Evolutionary conservation across 1,140 invertebrate genomes (phyloP).

Genomic region (Brachystomella parvula): DNA sequence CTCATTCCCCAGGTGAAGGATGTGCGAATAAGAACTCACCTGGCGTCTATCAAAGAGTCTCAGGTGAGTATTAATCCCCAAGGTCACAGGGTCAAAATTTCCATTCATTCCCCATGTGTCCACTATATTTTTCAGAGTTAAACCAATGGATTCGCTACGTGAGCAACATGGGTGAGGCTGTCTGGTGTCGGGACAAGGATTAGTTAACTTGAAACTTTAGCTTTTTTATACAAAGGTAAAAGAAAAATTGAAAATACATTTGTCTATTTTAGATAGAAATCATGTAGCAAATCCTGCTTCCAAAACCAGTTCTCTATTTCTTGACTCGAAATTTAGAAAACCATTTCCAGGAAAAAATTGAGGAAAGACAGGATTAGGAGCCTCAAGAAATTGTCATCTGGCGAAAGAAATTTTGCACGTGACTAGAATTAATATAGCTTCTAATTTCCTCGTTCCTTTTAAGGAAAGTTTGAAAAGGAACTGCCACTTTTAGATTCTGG

Average conservation of each 20-base stretch:
- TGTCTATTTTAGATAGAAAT: not conserved
- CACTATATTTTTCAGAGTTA: conserved; percentile 22
- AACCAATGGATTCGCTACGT: conserved; percentile 35
- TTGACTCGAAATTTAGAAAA: not conserved
- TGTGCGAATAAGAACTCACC: conserved; percentile 29
- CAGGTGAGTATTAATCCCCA: conserved; percentile 17
- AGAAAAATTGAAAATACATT: not conserved
- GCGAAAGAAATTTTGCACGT: conserved; percentile 23
- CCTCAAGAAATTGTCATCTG: conserved; percentile 1
- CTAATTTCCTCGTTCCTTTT: conserved; percentile 20
- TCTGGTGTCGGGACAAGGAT: conserved; percentile 28
- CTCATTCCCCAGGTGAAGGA: conserved; percentile 9
- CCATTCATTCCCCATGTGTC: not conserved
- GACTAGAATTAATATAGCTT: conserved; percentile 30
- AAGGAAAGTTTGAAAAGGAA: not conserved
- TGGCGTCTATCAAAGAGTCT: conserved; percentile 27
- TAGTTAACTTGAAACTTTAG: not conserved
- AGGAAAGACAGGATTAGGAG: conserved; percentile 11
- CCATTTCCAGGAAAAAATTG: not conserved
- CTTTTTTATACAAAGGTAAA: not conserved
- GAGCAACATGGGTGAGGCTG: conserved; percentile 27
- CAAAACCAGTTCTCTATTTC: not conserved
- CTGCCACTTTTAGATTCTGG: not conserved
- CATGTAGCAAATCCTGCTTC: not conserved
- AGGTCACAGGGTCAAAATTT: not conserved